Evolutionary conservation across 2,113 vertebrate genomes (phyloP), one percentile per base, ranked within the genome.

Genomic region (Hippopotamus amphibius): DNA sequence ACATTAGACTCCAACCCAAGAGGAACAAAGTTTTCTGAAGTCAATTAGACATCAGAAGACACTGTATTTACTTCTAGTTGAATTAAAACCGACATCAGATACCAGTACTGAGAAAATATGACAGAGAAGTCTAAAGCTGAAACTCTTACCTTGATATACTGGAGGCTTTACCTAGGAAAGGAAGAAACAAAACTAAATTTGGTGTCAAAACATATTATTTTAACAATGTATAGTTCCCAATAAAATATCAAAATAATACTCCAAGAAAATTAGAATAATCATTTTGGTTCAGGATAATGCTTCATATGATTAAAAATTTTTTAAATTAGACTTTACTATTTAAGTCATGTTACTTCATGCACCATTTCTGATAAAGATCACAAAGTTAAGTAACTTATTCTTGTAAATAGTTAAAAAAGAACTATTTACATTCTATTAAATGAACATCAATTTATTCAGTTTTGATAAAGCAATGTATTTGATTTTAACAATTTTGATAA

Each of bases 61-160:
- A 92, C 9, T 43, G 4, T 14, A 65, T 74, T 55, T 81, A 24
- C 22, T 41, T 48, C 8, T 43, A 53, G 30, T 13, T 37, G 37
- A 37, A 37, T 37, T 37, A 37, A 37, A 37, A 37, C 37, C 37
- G 37, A 37, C 37, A 37, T 37, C 13, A 76, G 61, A 93, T 10
- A 68, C 14, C 22, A 68, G 22, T 66, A 28, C 14, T 41, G 33
- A 88, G 41, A 50, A 48, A 53, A 59, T 26, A 61, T 59, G 46
- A n/a, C 55, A 69, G 69, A 41, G 43, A 41, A 61, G 28, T 33
- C 41, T n/a, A 7, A 90, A 55, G 8, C 0, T 68, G 37, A 96
- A 37, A 93, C 82, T 80, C 95, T 98, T 99, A 99, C 99, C 98
- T 86, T 99, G 99, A 97, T 99, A 99, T 63, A 98, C 97, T 97